Evolutionary conservation across 2,113 vertebrate genomes (phyloP).

Genomic region (Oplegnathus fasciatus): DNA sequence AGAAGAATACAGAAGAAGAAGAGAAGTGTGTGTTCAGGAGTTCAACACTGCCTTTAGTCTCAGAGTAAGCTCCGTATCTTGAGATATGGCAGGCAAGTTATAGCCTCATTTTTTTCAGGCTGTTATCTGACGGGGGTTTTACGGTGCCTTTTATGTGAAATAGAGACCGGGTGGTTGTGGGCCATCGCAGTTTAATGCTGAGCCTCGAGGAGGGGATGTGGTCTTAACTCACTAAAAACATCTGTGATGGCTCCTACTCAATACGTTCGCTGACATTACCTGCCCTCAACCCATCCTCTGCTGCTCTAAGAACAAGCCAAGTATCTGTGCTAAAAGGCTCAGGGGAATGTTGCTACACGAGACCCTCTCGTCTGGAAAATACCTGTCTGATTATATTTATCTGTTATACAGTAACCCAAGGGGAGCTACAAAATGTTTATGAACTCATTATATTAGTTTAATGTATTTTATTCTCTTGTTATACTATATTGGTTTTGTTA

Average conservation of each 20-base stretch:
- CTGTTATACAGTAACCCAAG: not conserved
- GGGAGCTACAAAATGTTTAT: conserved; percentile 19
- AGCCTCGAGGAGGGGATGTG: conserved; percentile 24
- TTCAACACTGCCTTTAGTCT: conserved; percentile 6
- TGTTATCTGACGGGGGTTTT: conserved; percentile 36
- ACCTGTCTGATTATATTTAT: conserved; percentile 10
- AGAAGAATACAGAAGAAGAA: not conserved
- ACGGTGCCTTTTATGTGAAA: conserved; percentile 31
- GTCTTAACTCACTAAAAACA: conserved; percentile 29
- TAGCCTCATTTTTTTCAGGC: conserved; percentile 30
- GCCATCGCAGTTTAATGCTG: conserved; percentile 10
- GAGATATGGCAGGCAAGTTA: conserved; percentile 25
- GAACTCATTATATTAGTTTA: conserved; percentile 5
- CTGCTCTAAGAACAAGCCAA: not conserved
- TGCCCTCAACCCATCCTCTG: not conserved
- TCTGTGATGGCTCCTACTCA: not conserved
- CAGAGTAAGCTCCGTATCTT: conserved; percentile 13
- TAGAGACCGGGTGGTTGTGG: conserved; percentile 7
- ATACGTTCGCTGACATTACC: not conserved
- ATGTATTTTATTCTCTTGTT: not conserved
- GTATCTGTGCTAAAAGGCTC: not conserved
- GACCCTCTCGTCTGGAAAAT: conserved; percentile 6
- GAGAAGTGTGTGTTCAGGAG: not conserved
- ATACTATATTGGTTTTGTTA: conserved; percentile 22
- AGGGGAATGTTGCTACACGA: not conserved